A percentile compares a stretch with the other conserved stretches of the same genome.
phyloP scores from a whole-genome alignment of 1,140 invertebrate species.

The Choristoneura fumiferana region DNA sequence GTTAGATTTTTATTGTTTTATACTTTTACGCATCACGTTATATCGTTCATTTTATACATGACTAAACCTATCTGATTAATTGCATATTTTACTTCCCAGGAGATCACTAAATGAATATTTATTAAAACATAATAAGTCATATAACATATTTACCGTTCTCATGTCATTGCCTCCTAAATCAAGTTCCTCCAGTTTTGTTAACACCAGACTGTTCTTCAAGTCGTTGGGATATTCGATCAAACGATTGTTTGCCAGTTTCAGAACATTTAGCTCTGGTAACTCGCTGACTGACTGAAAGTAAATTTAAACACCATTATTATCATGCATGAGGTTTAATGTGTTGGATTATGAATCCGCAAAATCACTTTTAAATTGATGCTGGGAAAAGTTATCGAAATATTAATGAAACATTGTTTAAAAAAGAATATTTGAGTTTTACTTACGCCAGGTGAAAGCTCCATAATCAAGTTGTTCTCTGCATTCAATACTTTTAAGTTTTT shows the following conservation, averaged over 20 bases:
- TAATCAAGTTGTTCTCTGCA: conserved; percentile 75
- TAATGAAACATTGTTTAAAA: too few species aligned
- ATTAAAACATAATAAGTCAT: neutral
- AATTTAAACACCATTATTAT: conserved; percentile 15
- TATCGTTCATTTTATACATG: too few species aligned
- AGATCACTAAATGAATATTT: too few species aligned
- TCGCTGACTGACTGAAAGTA: conserved; percentile 68
- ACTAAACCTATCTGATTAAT: too few species aligned
- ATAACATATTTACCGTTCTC: conserved; percentile 48
- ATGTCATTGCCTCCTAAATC: conserved; percentile 71
- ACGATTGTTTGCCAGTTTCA: conserved; percentile 71
- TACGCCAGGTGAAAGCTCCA: conserved; percentile 59
- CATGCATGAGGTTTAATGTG: neutral
- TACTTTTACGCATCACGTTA: too few species aligned
- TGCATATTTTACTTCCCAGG: too few species aligned
- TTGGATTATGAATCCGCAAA: neutral
- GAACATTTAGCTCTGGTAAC: conserved; percentile 56
- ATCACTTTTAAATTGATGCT: too few species aligned
- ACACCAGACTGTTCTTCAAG: conserved; percentile 59
- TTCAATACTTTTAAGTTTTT: conserved; percentile 71
- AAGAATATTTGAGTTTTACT: conserved; percentile 27
- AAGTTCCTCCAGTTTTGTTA: conserved; percentile 64
- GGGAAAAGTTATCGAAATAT: too few species aligned
- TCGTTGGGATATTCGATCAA: conserved; percentile 64
- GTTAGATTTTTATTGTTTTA: too few species aligned